Conservation (phyloP, 2,888 invertebrate species). For the Agriotes lineatus region DNA sequence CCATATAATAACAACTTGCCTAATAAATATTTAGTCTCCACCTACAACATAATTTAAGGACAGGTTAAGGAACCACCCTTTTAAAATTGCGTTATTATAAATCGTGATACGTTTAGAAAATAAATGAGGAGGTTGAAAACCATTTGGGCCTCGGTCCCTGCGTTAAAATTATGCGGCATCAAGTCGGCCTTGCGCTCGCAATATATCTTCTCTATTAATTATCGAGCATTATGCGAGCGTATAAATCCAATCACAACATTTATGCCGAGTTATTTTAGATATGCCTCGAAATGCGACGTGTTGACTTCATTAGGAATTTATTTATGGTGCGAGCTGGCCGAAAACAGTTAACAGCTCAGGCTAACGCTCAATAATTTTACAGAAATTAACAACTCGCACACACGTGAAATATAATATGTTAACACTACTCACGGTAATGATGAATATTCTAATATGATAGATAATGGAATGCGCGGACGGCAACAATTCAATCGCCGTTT, state of each 20-base stretch:
- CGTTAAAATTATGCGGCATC: background rate
- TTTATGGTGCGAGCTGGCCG: background rate
- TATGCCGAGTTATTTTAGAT: conserved; percentile 11
- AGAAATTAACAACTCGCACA: conserved; percentile 12
- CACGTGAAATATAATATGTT: conserved; percentile 34
- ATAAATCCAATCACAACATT: conserved; percentile 9
- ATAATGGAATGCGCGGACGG: conserved; percentile 50
- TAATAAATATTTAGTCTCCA: conserved; percentile 46
- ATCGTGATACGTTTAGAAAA: conserved; percentile 27
- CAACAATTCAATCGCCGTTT: conserved; percentile 51
- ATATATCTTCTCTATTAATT: conserved; percentile 16
- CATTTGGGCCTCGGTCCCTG: background rate
- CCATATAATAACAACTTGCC: conserved; percentile 38
- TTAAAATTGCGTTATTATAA: conserved; percentile 40
- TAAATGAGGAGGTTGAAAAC: conserved; percentile 27
- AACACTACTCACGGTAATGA: conserved; percentile 39
- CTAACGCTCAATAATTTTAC: conserved; percentile 13
- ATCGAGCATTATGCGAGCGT: conserved; percentile 6
- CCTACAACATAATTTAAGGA: conserved; percentile 44
- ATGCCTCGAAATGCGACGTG: background rate
- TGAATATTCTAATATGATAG: conserved; percentile 50
- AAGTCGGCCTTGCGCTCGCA: background rate
- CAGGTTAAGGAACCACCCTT: conserved; percentile 37
- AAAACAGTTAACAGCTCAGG: no score
- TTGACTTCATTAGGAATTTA: conserved; percentile 5